These are phyloP conservation scores for Aepyceros melampus DNA, from an alignment of 2,113 vertebrate genomes.

Conservation along the genomic window DNA sequence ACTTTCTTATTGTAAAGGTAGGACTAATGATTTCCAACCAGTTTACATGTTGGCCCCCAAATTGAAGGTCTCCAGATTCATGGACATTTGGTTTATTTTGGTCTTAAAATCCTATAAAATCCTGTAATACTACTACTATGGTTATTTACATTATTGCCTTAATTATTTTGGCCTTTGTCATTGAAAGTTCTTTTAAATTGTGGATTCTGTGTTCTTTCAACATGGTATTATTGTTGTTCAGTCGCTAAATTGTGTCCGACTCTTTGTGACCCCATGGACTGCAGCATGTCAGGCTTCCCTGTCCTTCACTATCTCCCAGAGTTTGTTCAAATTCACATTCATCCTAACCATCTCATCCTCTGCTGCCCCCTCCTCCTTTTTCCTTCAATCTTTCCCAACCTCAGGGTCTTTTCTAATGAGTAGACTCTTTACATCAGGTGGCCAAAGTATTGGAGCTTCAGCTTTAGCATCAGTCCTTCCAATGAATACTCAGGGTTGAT, in stretches of 20 bases:
- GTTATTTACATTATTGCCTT: background rate
- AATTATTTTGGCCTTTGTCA: background rate
- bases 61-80: background rate
- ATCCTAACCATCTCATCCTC: background rate
- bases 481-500: background rate
- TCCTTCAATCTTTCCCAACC: background rate
- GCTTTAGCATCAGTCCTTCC: background rate
- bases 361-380: background rate
- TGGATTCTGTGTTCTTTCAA: background rate
- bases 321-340: background rate
- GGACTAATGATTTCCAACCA: background rate
- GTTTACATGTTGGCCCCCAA: background rate
- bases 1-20: background rate
- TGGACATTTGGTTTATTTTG: background rate
- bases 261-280: background rate
- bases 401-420: background rate
- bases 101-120: background rate
- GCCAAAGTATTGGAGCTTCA: background rate
- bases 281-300: background rate
- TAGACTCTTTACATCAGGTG: background rate
- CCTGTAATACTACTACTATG: background rate
- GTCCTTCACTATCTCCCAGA: background rate
- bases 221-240: background rate
- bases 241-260: rapidly evolving
- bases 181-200: background rate